phyloP scores from a whole-genome alignment of 2,113 vertebrate genomes.

The Galemys pyrenaicus region DNA sequence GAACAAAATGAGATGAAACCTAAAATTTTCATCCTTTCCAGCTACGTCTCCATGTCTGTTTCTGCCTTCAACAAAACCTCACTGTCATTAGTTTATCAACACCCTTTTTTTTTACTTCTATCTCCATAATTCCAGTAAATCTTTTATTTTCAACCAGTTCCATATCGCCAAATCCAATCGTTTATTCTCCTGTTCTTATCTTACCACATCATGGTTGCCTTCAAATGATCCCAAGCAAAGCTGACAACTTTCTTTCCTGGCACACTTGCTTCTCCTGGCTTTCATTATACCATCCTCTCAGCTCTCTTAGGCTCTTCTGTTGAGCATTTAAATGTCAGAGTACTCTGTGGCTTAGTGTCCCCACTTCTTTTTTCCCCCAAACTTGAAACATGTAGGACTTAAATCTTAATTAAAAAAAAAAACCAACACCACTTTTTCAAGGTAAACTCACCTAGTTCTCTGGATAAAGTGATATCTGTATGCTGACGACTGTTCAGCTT shows the following conservation, averaged over 20 bases:
- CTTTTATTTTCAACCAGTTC: neutral
- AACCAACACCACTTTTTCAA: neutral
- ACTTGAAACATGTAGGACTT: slow-evolving; percentile 39
- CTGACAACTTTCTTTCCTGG: neutral
- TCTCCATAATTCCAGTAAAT: neutral
- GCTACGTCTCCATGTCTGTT: neutral
- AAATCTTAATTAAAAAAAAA: slow-evolving; percentile 34
- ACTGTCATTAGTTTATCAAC: too few species aligned
- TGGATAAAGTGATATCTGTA: neutral
- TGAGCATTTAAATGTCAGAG: slow-evolving; percentile 70
- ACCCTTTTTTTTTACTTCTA: neutral
- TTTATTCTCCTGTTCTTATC: neutral
- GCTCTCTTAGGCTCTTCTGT: slow-evolving; percentile 22
- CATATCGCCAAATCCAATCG: neutral
- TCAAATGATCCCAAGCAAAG: neutral
- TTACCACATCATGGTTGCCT: neutral
- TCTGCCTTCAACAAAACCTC: neutral
- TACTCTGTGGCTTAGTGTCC: slow-evolving; percentile 36
- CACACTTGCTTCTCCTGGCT: slow-evolving; percentile 51
- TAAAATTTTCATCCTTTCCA: neutral
- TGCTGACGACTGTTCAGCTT: neutral
- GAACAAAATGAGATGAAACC: neutral
- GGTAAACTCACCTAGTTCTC: neutral
- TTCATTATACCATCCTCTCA: neutral
- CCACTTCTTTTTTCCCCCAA: slow-evolving; percentile 46